Conservation (phyloP, 2,797 vertebrate genomes). For the Champsocephalus gunnari region DNA sequence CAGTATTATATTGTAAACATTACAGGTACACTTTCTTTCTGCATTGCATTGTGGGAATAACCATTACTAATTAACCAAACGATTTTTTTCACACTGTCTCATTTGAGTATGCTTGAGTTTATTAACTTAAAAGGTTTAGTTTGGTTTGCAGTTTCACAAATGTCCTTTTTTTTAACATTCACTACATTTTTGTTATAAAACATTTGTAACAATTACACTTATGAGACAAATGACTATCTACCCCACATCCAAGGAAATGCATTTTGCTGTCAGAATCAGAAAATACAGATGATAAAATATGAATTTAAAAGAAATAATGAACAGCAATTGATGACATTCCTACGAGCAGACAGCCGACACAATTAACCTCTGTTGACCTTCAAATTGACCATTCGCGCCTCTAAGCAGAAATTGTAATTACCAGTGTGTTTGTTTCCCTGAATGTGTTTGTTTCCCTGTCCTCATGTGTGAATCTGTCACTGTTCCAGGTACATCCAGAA, state of each 20-base stretch:
- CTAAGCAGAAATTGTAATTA: constrained; percentile 2
- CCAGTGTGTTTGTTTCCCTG: neutral
- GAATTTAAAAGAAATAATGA: constrained; percentile 27
- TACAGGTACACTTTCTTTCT: neutral
- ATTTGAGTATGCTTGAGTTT: neutral
- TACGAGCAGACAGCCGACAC: neutral
- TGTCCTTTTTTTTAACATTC: neutral
- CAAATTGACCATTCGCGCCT: constrained; percentile 2
- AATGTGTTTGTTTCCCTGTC: neutral
- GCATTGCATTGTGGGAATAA: neutral
- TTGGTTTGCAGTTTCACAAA: neutral
- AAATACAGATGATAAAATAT: constrained; percentile 10
- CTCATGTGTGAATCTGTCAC: constrained; percentile 5
- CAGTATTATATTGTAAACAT: no score
- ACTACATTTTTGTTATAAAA: neutral
- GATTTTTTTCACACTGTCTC: neutral
- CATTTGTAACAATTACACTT: constrained; percentile 15
- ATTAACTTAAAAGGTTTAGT: neutral
- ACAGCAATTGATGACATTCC: constrained; percentile 14
- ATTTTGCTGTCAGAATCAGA: constrained; percentile 21
- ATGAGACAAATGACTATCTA: constrained; percentile 41
- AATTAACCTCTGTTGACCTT: neutral
- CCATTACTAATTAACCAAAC: neutral
- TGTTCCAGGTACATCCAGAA: constrained; percentile 93
- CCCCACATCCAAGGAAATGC: constrained; percentile 32